Base-by-base conservation (phyloP, 2,888 invertebrate species). In the Cyrtodaria siliqua region DNA sequence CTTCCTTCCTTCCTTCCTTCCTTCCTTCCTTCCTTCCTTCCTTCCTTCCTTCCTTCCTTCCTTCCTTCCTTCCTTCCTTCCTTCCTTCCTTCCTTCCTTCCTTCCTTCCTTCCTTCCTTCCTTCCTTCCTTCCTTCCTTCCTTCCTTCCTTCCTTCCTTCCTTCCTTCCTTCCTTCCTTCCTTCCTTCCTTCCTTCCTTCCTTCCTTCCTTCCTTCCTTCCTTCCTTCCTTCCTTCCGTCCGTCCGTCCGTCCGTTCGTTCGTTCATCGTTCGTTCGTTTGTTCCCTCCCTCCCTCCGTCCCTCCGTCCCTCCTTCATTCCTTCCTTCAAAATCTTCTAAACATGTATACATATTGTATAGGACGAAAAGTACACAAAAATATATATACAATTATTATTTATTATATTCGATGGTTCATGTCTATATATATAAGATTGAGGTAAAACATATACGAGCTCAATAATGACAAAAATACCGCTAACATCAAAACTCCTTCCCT, bases 71-170 rank as follows among this genome's bases (percentile, higher is more conserved):
- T 56, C 57, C 55, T 33, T 33, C 18, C 52, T 52, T 59, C 50
- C 47, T 50, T 68, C 59, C 33, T 38, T 52, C 52, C 24, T 23
- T 60, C 50, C 29, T 44, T 59, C 67, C 47, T 38, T 53, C 60
- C 52, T 38, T 53, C 53, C 49, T 29, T 68, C 59, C 33, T 50
- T 68, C 68, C 59, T 27, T 68, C 60, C 59, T 38, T 60, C 60
- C 60, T 47, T 68, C 68, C 59, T 47, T 68, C 61, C 61, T 26
- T 69, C 61, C 52, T 49, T 49, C 49, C 61, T 40, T 69, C 60
- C 61, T 42, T 61, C 60, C 52, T 52, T 57, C 56, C 61, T 49
- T 53, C 55, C 44, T 53, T 61, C 27, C 52, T 50, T 61, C 52
- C 23, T 38, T 44, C 57, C 33, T n/a, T 38, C 50, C 38, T 18